Conservation (phyloP, 2,113 vertebrate genomes). For the Arvicanthis niloticus region DNA sequence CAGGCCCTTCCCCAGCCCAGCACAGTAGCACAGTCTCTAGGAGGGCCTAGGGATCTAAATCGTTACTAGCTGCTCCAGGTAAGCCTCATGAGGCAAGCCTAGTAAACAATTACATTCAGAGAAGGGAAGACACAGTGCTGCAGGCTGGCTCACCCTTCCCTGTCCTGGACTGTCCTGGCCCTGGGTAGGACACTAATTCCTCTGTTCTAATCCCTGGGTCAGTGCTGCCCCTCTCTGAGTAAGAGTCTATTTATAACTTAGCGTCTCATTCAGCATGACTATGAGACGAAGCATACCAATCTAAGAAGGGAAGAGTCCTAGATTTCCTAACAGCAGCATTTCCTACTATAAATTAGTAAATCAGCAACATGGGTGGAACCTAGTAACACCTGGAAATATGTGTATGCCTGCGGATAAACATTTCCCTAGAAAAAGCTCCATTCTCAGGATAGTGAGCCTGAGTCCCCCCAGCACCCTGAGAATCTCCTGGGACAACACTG, state of each 20-base stretch:
- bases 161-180: background rate
- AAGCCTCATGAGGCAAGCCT: background rate
- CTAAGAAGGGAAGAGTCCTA: background rate
- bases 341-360: constrained; percentile 38
- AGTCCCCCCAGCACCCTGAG: background rate
- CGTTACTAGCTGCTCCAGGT: background rate
- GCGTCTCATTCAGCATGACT: constrained; percentile 31
- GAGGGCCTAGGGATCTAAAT: background rate
- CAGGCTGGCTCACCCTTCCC: background rate
- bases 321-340: constrained; percentile 46
- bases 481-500: background rate
- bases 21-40: background rate
- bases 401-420: background rate
- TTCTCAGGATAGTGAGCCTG: background rate
- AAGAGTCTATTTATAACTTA: constrained; percentile 62
- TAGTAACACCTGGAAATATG: background rate
- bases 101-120: background rate
- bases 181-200: background rate
- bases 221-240: constrained; percentile 27
- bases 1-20: background rate
- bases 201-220: constrained; percentile 34
- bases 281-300: background rate
- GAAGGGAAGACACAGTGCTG: background rate
- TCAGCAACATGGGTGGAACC: background rate
- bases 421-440: background rate